Conservation (phyloP, 2,888 invertebrate genomes). For the Entomobrya proxima region DNA sequence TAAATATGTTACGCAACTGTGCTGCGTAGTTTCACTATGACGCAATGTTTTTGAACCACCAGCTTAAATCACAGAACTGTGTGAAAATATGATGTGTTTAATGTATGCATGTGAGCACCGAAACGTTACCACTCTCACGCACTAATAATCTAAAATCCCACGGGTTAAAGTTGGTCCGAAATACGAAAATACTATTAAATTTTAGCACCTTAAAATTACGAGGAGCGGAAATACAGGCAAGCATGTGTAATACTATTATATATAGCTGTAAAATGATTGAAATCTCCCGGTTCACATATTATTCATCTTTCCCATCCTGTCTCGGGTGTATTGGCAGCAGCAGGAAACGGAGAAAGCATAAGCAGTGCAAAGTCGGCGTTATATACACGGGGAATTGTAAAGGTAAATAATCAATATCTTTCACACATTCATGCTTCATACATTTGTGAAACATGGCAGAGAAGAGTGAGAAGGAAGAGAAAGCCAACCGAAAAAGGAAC, state of each 20-base stretch:
- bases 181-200: background rate
- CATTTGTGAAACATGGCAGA: slow-evolving; percentile 29
- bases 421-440: slow-evolving; percentile 62
- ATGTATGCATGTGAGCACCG: too few species aligned
- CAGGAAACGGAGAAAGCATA: slow-evolving; percentile 41
- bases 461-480: background rate
- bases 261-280: slow-evolving; percentile 41
- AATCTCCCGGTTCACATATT: slow-evolving; percentile 57
- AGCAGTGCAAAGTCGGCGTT: background rate
- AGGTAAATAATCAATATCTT: slow-evolving; percentile 66
- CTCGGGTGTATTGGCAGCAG: slow-evolving; percentile 52
- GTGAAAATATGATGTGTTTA: too few species aligned
- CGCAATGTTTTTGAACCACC: too few species aligned
- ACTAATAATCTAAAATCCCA: too few species aligned
- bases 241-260: background rate
- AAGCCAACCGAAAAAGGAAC: slow-evolving; percentile 30
- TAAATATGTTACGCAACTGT: too few species aligned
- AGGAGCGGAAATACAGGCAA: background rate
- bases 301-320: slow-evolving; percentile 56
- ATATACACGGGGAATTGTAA: slow-evolving; percentile 20
- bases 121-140: too few species aligned
- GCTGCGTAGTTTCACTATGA: too few species aligned
- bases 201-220: background rate
- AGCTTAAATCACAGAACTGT: too few species aligned
- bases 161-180: too few species aligned